phyloP scores from a whole-genome alignment of 2,797 vertebrate species.

The Lycodopsis pacificus region DNA sequence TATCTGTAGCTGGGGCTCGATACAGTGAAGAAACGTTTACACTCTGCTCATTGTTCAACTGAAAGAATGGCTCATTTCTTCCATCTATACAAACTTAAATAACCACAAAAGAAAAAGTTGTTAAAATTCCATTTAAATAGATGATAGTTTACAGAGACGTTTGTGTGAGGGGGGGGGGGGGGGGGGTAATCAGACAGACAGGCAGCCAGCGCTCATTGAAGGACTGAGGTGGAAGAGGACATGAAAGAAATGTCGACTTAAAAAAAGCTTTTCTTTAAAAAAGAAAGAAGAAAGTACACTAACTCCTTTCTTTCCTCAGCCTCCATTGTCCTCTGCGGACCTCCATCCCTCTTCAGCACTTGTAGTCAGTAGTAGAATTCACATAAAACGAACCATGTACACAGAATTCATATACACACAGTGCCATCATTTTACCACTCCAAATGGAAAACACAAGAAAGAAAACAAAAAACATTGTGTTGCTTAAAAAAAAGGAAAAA shows the following conservation, averaged over 20 bases:
- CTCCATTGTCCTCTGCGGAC: slow-evolving; percentile 3
- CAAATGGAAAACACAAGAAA: slow-evolving; percentile 14
- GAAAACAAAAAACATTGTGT: slow-evolving; percentile 4
- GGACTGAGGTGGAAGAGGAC: slow-evolving; percentile 28
- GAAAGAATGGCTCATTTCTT: background rate
- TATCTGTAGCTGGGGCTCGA: background rate
- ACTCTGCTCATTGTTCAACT: background rate
- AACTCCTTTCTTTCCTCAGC: background rate
- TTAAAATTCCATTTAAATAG: slow-evolving; percentile 62
- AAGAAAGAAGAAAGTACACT: slow-evolving; percentile 9
- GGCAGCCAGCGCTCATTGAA: slow-evolving; percentile 61
- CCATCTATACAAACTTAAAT: slow-evolving; percentile 33
- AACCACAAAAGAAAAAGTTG: slow-evolving; percentile 43
- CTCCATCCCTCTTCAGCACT: slow-evolving; percentile 55
- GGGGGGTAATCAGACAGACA: slow-evolving; percentile 61
- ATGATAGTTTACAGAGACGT: slow-evolving; percentile 48
- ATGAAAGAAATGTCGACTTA: background rate
- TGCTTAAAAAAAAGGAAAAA: slow-evolving; percentile 1
- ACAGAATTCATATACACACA: slow-evolving; percentile 54
- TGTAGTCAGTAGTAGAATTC: slow-evolving; percentile 78
- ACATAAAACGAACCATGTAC: slow-evolving; percentile 52
- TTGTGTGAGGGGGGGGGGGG: slow-evolving; percentile 10
- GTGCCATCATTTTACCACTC: slow-evolving; percentile 43
- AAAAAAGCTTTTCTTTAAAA: slow-evolving; percentile 11
- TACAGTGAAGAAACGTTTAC: background rate